These are phyloP conservation scores for Bombus fervidus DNA, from an alignment of 1,140 invertebrate genomes.

Conservation along the genomic window DNA sequence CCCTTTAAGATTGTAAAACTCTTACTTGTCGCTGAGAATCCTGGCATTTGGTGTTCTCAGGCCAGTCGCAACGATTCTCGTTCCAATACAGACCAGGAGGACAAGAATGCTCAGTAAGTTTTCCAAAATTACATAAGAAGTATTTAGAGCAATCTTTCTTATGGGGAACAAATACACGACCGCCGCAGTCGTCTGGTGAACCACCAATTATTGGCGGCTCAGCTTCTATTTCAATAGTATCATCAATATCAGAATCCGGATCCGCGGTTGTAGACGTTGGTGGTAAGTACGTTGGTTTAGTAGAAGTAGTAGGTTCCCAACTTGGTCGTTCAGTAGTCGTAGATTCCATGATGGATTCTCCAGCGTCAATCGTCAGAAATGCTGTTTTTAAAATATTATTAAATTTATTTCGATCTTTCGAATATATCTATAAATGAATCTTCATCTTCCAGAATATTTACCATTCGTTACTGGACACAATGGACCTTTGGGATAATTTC, in stretches of 20 bases:
- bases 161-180: conserved; percentile 85
- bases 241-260: conserved; percentile 55
- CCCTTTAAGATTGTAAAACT: neutral
- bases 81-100: conserved; percentile 90
- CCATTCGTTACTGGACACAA: conserved; percentile 71
- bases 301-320: conserved; percentile 48
- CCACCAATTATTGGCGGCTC: conserved; percentile 47
- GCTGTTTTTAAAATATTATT: neutral
- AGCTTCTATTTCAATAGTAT: conserved; percentile 73
- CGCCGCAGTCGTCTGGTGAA: conserved; percentile 82
- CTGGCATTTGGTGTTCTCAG: conserved; percentile 86
- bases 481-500: conserved; percentile 84
- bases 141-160: conserved; percentile 90
- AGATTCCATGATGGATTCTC: neutral
- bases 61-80: conserved; percentile 90
- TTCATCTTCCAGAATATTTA: conserved; percentile 33
- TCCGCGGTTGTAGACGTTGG: conserved; percentile 30
- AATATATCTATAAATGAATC: neutral
- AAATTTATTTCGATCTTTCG: neutral
- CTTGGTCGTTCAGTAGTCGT: conserved; percentile 45
- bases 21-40: conserved; percentile 33
- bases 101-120: conserved; percentile 86
- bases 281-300: conserved; percentile 57
- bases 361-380: conserved; percentile 28
- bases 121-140: conserved; percentile 89